phyloP scores from a whole-genome alignment of 2,113 vertebrate species.

The Otocyon megalotis region DNA sequence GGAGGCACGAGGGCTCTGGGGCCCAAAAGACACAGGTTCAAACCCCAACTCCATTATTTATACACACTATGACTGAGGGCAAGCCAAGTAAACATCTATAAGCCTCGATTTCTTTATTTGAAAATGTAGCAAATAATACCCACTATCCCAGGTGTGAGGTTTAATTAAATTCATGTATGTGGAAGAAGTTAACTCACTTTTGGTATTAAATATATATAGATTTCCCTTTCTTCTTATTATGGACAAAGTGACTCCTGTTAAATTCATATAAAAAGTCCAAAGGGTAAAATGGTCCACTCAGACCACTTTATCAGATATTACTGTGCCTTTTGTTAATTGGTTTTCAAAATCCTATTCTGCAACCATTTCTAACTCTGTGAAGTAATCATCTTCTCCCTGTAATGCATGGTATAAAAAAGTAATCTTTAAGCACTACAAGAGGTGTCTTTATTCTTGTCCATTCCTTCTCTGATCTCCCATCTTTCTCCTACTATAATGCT shows the following conservation, averaged over 20 bases:
- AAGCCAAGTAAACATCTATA: not conserved
- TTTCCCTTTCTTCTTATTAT: slow-evolving; percentile 26
- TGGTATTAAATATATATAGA: not conserved
- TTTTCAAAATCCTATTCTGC: slow-evolving; percentile 36
- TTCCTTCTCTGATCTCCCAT: not conserved
- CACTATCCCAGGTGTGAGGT: not conserved
- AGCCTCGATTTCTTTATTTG: not conserved
- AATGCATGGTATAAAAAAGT: not conserved
- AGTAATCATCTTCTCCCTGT: not conserved
- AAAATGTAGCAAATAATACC: slow-evolving; percentile 44
- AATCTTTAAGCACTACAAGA: not conserved
- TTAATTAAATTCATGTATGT: slow-evolving; percentile 35
- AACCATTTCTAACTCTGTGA: not conserved
- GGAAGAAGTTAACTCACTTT: not conserved
- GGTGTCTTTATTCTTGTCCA: not conserved
- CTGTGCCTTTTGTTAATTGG: not conserved
- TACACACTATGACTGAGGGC: not conserved
- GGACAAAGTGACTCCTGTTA: not conserved
- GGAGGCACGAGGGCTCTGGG: not conserved
- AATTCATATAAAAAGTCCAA: not conserved
- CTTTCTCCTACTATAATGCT: not conserved
- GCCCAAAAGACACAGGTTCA: not conserved
- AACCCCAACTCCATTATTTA: not conserved
- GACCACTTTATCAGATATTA: not conserved
- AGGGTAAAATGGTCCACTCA: not conserved